Conservation (phyloP, 2,888 invertebrate species). For the Chymomyza procnemis region DNA sequence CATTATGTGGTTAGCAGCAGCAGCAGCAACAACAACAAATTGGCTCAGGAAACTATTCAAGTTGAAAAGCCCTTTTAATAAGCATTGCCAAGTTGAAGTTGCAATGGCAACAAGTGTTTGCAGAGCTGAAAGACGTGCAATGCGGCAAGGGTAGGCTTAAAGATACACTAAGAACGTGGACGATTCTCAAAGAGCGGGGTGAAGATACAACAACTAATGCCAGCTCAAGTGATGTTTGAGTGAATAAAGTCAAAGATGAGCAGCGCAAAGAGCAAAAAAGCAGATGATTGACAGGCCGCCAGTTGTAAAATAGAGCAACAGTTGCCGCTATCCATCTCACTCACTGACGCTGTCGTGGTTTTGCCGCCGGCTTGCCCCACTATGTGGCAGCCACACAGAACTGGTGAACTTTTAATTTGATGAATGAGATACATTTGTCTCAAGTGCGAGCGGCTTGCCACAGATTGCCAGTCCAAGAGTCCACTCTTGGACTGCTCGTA, state of each 20-base stretch:
- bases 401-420: slow-evolving; percentile 71
- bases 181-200: slow-evolving; percentile 35
- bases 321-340: slow-evolving; percentile 41
- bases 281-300: slow-evolving; percentile 61
- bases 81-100: slow-evolving; percentile 45
- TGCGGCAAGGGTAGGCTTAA: neutral
- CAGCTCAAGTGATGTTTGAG: slow-evolving; percentile 54
- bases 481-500: slow-evolving; percentile 19
- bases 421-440: slow-evolving; percentile 73
- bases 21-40: slow-evolving; percentile 20
- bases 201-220: slow-evolving; percentile 21
- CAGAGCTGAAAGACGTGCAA: slow-evolving; percentile 19
- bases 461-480: slow-evolving; percentile 31
- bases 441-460: slow-evolving; percentile 54
- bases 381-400: slow-evolving; percentile 28
- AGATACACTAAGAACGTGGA: slow-evolving; percentile 17
- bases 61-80: slow-evolving; percentile 72
- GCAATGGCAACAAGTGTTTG: slow-evolving; percentile 56
- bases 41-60: slow-evolving; percentile 63
- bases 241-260: slow-evolving; percentile 68
- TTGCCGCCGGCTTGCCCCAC: slow-evolving; percentile 39
- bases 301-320: slow-evolving; percentile 62
- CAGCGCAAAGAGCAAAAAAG: slow-evolving; percentile 34
- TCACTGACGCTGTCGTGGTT: slow-evolving; percentile 18
- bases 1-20: slow-evolving; percentile 6